phyloP scores from a whole-genome alignment of 2,113 vertebrate species.

The Takifugu flavidus region DNA sequence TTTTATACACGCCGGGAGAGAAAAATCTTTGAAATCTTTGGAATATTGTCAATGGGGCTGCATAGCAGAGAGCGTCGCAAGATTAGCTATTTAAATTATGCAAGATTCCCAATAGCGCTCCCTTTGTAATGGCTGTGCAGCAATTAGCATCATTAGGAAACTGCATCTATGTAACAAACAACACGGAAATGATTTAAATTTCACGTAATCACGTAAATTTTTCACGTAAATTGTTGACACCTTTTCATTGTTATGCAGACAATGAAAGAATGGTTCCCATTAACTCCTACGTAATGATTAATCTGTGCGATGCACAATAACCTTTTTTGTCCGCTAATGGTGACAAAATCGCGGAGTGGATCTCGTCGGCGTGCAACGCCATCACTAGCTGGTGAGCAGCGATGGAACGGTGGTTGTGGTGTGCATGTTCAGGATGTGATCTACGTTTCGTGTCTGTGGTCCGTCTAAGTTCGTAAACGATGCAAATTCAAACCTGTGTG shows the following conservation, averaged over 20 bases:
- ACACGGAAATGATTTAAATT: conserved; percentile 10
- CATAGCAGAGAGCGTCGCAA: conserved; percentile 3
- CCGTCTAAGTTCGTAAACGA: conserved; percentile 3
- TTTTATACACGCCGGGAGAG: conserved; percentile 33
- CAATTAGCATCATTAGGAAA: conserved; percentile 35
- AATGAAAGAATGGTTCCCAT: conserved; percentile 20
- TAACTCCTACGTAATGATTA: conserved; percentile 10
- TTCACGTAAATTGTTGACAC: conserved; percentile 23
- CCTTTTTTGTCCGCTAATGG: conserved; percentile 2
- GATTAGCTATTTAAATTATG: conserved; percentile 37
- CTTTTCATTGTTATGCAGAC: conserved; percentile 12
- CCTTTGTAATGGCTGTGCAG: conserved; percentile 43
- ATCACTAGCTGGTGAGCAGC: conserved; percentile 4
- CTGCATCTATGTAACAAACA: conserved; percentile 39
- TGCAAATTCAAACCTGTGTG: background rate
- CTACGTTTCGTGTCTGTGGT: conserved; percentile 12
- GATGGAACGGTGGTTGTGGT: conserved; percentile 29
- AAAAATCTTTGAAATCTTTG: conserved; percentile 14
- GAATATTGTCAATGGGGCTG: conserved; percentile 19
- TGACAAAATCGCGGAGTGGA: too few species aligned
- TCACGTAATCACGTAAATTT: conserved; percentile 10
- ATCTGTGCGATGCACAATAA: conserved; percentile 6
- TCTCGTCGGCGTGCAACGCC: too few species aligned
- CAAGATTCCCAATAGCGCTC: conserved; percentile 33
- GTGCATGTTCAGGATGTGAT: conserved; percentile 33